These are phyloP conservation scores for Brachyhypopomus gauderio DNA, from an alignment of 2,113 vertebrate genomes.

Conservation along the genomic window DNA sequence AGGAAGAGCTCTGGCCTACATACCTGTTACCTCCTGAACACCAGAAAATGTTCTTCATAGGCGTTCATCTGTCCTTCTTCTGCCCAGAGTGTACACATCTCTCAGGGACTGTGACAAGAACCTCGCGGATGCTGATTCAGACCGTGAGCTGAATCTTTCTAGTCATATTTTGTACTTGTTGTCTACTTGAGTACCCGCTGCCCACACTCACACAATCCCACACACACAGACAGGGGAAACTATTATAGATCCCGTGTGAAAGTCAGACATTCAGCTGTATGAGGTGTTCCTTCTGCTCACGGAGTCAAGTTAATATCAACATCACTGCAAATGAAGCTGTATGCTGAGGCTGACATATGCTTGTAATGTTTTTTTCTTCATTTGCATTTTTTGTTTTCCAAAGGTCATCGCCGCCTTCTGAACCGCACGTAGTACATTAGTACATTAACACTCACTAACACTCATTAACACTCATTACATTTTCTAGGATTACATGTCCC, in stretches of 20 bases:
- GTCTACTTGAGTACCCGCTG: too few species aligned
- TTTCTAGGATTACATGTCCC: neutral
- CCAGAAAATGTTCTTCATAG: neutral
- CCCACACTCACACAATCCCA: neutral
- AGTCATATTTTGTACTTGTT: neutral
- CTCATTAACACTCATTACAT: neutral
- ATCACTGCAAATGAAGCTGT: conserved; percentile 6
- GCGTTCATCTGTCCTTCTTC: conserved; percentile 10
- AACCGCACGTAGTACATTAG: conserved; percentile 2
- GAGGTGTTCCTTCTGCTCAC: neutral
- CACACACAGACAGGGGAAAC: neutral
- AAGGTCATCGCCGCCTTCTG: conserved; percentile 28
- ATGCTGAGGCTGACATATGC: conserved; percentile 10
- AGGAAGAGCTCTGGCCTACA: conserved; percentile 19
- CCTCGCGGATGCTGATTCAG: neutral
- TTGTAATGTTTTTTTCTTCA: conserved; percentile 12
- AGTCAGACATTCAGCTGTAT: neutral
- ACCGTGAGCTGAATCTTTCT: conserved; percentile 1
- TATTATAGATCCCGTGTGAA: conserved; percentile 25
- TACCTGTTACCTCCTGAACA: neutral
- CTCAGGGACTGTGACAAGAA: conserved; percentile 5
- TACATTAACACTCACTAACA: too few species aligned
- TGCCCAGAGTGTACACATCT: neutral
- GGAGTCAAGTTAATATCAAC: neutral
- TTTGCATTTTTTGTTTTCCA: conserved; percentile 23